Conservation (phyloP, 2,797 vertebrate species). For the Sebastes ruberrimus region DNA sequence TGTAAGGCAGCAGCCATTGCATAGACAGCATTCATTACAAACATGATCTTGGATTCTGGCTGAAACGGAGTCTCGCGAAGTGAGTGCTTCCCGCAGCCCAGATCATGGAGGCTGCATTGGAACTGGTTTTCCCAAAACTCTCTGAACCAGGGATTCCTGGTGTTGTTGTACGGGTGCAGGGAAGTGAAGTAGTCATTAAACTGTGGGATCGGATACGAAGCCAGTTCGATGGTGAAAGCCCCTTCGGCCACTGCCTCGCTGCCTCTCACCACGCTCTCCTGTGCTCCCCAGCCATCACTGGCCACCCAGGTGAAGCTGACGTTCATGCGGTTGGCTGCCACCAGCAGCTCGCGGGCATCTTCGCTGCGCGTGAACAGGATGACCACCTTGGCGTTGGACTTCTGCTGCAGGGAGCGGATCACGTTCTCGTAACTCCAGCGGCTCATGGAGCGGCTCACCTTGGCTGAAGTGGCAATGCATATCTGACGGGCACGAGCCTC, state of each 20-base stretch:
- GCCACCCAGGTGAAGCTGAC: conserved; percentile 97
- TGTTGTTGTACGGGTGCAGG: conserved; percentile 93
- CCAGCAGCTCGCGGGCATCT: conserved; percentile 92
- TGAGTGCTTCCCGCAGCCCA: conserved; percentile 87
- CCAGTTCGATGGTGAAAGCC: conserved; percentile 96
- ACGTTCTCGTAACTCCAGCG: conserved; percentile 91
- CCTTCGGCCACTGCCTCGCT: conserved; percentile 92
- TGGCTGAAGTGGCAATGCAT: conserved; percentile 97
- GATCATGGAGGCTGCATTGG: conserved; percentile 88
- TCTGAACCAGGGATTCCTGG: conserved; percentile 95
- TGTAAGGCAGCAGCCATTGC: conserved; percentile 95
- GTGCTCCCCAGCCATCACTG: conserved; percentile 97
- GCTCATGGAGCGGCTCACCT: conserved; percentile 97
- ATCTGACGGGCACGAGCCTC: conserved; percentile 96
- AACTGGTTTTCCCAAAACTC: conserved; percentile 99
- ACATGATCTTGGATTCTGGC: conserved; percentile 98
- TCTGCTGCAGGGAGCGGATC: conserved; percentile 93
- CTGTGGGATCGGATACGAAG: conserved; percentile 91
- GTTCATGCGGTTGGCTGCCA: conserved; percentile 92
- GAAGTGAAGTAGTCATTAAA: conserved; percentile 92
- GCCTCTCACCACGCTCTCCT: conserved; percentile 94
- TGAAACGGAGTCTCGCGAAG: conserved; percentile 89
- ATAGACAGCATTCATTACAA: conserved; percentile 95
- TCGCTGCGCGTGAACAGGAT: conserved; percentile 96
- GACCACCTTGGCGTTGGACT: conserved; percentile 94